Evolutionary conservation across 2,797 vertebrate genomes (phyloP).

Genomic region (Falco cherrug): DNA sequence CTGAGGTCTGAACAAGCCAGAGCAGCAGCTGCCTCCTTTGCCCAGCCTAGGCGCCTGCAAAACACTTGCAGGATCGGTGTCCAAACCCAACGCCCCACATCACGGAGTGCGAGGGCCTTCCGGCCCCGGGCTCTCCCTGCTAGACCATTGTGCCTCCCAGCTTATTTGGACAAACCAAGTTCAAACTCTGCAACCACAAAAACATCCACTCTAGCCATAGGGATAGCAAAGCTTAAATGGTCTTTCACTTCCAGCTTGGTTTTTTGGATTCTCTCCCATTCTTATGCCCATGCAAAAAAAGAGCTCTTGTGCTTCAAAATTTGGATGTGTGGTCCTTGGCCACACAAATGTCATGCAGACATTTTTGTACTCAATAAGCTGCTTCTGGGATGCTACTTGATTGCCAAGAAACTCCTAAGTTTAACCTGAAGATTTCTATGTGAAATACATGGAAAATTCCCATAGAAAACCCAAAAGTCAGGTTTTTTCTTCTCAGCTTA

Average conservation of each 20-base stretch:
- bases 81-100: rapidly evolving
- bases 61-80: background rate
- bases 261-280: background rate
- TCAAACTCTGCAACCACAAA: background rate
- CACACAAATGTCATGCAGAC: background rate
- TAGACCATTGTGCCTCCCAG: background rate
- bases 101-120: background rate
- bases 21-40: background rate
- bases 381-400: background rate
- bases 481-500: background rate
- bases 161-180: background rate
- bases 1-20: background rate
- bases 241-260: background rate
- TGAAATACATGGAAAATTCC: background rate
- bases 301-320: background rate
- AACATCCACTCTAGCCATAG: background rate
- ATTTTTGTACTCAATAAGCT: background rate
- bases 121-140: background rate
- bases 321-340: background rate
- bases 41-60: background rate
- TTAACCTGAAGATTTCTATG: background rate
- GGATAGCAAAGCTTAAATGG: background rate
- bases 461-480: background rate
- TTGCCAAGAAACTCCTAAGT: background rate
- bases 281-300: background rate